Base-by-base conservation (phyloP, 1,140 invertebrate genomes). In the Brachionus rotundiformis region DNA sequence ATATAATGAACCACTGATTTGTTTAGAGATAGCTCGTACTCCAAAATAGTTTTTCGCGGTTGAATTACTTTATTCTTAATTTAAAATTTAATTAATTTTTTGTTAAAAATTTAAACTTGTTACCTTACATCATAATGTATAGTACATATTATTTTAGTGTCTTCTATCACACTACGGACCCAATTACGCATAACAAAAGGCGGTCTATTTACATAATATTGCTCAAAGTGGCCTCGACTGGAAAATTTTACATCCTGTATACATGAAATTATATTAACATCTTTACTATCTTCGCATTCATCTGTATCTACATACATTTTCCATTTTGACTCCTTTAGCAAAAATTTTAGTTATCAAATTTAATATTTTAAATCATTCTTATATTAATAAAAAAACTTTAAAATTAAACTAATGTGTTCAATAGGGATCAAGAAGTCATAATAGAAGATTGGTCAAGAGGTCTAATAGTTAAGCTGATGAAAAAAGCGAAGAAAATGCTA, bases 301-400 rank as follows among this genome's bases (percentile, higher is more conserved):
- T 84, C 84, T 3, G 83, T 81, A 49, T 84, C 84, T 13, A 84
- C 80, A 82, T 81, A 84, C 84, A 84, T 84, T 79, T 84, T 84
- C 84, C 84, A 84, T 65, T 84, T 84, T 36, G 83, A 80, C 4
- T 84, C 83, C 44, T 80, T 59, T 33, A 49, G 73, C 11, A 41
- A 33, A 77, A 27, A 23, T 2, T 4, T 41, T 41, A n/a, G n/a
- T n/a, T n/a, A n/a, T n/a, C n/a, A n/a, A n/a, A 4, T 41, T 13
- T 41, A 41, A 2, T 41, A 11, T 8, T 36, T 4, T 36, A 36
- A 36, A 36, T 36, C 8, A 4, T 36, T 36, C 8, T 36, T 36
- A 3, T 36, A 36, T 36, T 36, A 36, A n/a, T n/a, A n/a, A n/a
- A n/a, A n/a, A n/a, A 36, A 36, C 33, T 36, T 36, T 36, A 36